Percentiles rank a stretch among this genome's conserved stretches.
These are phyloP conservation scores for Andricus grossulariae DNA, from an alignment of 1,140 invertebrate species.

Conservation along the genomic window DNA sequence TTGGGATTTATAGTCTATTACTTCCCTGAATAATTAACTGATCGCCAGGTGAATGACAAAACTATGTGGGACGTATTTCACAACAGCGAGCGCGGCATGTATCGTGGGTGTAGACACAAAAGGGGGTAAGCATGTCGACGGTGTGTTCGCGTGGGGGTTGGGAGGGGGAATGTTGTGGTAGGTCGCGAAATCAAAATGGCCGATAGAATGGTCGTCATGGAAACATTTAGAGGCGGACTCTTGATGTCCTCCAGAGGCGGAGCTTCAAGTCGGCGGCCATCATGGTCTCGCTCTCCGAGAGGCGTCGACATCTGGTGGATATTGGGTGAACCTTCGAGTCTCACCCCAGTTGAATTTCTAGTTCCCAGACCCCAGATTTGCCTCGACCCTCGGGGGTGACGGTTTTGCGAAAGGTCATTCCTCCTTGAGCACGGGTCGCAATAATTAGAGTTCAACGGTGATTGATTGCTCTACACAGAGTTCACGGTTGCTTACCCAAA, in stretches of 20 bases:
- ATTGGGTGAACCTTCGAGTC: not conserved
- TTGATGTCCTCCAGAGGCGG: conserved; percentile 51
- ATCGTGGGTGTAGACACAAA: conserved; percentile 34
- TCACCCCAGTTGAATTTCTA: not conserved
- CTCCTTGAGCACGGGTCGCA: not conserved
- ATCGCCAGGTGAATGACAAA: conserved; percentile 13
- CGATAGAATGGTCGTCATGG: conserved; percentile 60
- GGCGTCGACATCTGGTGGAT: conserved; percentile 61
- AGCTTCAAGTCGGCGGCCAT: conserved; percentile 63
- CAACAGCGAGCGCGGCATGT: conserved; percentile 38
- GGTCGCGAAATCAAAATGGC: conserved; percentile 69
- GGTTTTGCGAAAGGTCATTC: conserved; percentile 11
- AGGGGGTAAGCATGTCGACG: conserved; percentile 26
- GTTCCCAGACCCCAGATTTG: conserved; percentile 14
- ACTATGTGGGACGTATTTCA: conserved; percentile 38
- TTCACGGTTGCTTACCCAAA: not conserved
- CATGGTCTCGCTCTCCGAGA: conserved; percentile 58
- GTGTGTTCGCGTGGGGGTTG: conserved; percentile 38
- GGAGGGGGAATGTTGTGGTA: conserved; percentile 60
- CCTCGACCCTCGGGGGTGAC: conserved; percentile 15
- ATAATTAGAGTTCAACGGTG: conserved; percentile 6
- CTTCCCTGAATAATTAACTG: not conserved
- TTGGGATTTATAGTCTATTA: not conserved
- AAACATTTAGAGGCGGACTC: conserved; percentile 62
- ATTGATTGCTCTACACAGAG: not conserved